phyloP scores from a whole-genome alignment of 2,888 invertebrate genomes.

The Cacoxenus indagator region DNA sequence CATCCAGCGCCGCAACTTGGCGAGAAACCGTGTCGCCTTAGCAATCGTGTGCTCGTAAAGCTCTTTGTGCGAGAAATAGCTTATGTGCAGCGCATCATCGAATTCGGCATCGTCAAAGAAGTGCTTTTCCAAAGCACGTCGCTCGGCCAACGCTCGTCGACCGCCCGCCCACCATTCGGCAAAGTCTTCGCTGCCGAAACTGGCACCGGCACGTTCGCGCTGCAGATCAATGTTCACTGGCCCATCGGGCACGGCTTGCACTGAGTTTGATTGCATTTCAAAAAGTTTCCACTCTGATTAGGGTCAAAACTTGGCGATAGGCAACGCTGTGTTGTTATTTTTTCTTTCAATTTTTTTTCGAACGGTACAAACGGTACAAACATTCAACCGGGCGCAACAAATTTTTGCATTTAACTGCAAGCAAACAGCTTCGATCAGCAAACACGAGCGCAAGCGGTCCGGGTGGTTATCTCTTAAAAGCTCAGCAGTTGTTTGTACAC shows the following conservation, averaged over 20 bases:
- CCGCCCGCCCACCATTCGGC: slow-evolving; percentile 66
- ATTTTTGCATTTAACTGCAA: not conserved
- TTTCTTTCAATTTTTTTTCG: too few species aligned
- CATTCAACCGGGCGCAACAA: not conserved
- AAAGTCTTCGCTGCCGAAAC: slow-evolving; percentile 54
- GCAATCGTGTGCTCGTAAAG: slow-evolving; percentile 55
- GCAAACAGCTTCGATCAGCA: not conserved
- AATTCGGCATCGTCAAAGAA: slow-evolving; percentile 58
- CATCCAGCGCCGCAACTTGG: slow-evolving; percentile 77
- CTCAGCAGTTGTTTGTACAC: too few species aligned
- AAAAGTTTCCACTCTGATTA: not conserved
- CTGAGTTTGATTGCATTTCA: not conserved
- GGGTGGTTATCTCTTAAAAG: not conserved
- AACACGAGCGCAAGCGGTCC: too few species aligned
- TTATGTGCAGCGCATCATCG: slow-evolving; percentile 47
- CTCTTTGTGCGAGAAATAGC: slow-evolving; percentile 59
- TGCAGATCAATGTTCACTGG: slow-evolving; percentile 46
- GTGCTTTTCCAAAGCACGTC: slow-evolving; percentile 49
- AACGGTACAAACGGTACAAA: not conserved
- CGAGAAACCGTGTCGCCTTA: slow-evolving; percentile 72
- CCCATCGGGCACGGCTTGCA: not conserved
- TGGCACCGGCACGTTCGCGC: slow-evolving; percentile 51
- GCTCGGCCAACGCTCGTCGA: slow-evolving; percentile 38
- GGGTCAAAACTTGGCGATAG: not conserved
- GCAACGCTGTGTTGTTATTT: not conserved